Conservation (phyloP, 2,797 vertebrate genomes). For the Enteromius fasciolatus region DNA sequence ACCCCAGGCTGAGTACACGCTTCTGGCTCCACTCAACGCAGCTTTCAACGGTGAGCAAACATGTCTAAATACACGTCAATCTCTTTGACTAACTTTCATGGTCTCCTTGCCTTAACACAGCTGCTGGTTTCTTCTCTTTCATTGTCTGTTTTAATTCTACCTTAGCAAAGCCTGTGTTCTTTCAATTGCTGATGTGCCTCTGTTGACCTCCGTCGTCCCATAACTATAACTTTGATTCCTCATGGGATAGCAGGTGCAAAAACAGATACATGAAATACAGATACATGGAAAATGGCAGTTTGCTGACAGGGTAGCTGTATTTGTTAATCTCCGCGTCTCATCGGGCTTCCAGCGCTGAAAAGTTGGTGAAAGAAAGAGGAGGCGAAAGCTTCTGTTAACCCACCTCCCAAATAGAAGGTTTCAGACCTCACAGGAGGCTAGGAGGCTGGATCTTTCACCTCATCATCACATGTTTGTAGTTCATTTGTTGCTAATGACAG, state of each 20-base stretch:
- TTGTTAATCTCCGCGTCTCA: not conserved
- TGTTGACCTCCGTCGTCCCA: not conserved
- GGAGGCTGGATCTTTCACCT: constrained; percentile 32
- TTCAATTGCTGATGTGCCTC: not conserved
- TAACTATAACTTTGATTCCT: constrained; percentile 21
- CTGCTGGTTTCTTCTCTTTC: constrained; percentile 3
- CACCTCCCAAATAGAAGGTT: not conserved
- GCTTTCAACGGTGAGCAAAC: constrained; percentile 87
- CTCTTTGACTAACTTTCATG: not conserved
- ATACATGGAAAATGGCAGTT: not conserved
- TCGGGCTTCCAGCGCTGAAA: not conserved
- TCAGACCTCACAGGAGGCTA: constrained; percentile 42
- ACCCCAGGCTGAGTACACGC: constrained; percentile 85
- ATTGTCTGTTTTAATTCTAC: constrained; percentile 14
- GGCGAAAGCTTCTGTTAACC: not conserved
- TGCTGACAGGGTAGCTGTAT: constrained; percentile 3
- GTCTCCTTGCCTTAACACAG: not conserved
- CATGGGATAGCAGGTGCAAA: not conserved
- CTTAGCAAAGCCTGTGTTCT: not conserved
- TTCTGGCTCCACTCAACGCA: constrained; percentile 88
- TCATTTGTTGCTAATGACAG: constrained; percentile 36
- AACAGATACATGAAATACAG: constrained; percentile 35
- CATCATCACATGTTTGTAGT: constrained; percentile 26
- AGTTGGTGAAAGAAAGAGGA: not conserved
- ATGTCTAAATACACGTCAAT: constrained; percentile 2